These are phyloP conservation scores for Saturnia pavonia DNA, from an alignment of 2,888 invertebrate species.

Conservation along the genomic window DNA sequence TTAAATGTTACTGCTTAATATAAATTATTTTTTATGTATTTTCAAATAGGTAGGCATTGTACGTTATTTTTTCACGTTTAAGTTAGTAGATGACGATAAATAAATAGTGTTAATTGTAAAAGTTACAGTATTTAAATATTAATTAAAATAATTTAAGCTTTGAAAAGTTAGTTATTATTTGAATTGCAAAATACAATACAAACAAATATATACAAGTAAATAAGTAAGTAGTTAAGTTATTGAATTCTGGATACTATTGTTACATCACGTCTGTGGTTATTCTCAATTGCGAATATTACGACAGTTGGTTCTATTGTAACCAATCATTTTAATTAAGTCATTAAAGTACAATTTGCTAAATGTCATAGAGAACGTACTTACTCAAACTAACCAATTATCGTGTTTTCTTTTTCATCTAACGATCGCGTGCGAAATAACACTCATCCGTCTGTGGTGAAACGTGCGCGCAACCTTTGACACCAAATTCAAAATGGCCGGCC, in stretches of 20 bases:
- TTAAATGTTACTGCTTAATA: too few relatives aligned
- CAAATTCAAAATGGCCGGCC: constrained; percentile 66
- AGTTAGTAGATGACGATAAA: too few relatives aligned
- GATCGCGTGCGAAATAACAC: constrained; percentile 58
- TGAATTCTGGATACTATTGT: neutral
- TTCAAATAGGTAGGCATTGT: too few relatives aligned
- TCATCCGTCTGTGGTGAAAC: constrained; percentile 67
- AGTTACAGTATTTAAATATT: too few relatives aligned
- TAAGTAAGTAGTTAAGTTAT: neutral
- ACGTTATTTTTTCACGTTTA: too few relatives aligned
- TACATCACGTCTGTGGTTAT: neutral
- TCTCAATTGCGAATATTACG: neutral
- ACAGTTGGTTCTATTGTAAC: neutral
- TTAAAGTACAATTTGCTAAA: constrained; percentile 19
- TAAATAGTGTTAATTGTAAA: too few relatives aligned
- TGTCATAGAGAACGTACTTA: constrained; percentile 26
- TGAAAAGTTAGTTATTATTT: too few relatives aligned
- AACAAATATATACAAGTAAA: neutral
- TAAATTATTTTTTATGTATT: too few relatives aligned
- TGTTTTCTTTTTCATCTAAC: constrained; percentile 37
- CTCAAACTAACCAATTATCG: constrained; percentile 50
- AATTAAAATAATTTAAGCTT: too few relatives aligned
- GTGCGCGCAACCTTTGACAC: constrained; percentile 69
- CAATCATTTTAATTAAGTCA: constrained; percentile 16
- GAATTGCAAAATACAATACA: too few relatives aligned